A percentile compares a stretch with the other conserved stretches of the same genome.
These are phyloP conservation scores for Octonoba sinensis DNA, from an alignment of 2,888 invertebrate species.

Conservation along the genomic window DNA sequence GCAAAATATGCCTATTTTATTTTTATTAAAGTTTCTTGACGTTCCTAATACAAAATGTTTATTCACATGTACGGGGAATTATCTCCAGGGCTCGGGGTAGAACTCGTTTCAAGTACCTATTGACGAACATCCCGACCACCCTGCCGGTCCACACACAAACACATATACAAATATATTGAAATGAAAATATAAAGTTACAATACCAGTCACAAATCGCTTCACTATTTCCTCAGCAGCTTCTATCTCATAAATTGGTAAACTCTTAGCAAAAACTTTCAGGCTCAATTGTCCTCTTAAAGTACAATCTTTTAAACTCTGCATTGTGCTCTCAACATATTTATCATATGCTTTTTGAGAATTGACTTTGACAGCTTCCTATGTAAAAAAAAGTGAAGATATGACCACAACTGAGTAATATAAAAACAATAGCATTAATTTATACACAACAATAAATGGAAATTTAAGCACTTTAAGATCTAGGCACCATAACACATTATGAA, in stretches of 20 bases:
- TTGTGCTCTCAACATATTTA: conserved; percentile 85
- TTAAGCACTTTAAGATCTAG: no score
- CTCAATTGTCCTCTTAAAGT: conserved; percentile 94
- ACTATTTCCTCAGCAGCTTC: conserved; percentile 95
- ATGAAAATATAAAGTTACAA: no score
- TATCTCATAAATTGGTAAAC: conserved; percentile 87
- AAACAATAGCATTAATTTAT: background rate
- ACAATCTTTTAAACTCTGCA: conserved; percentile 86
- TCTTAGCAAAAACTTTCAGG: conserved; percentile 81
- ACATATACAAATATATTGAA: no score
- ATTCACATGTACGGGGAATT: no score
- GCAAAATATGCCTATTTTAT: no score
- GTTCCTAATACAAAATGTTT: no score
- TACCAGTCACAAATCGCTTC: conserved; percentile 89
- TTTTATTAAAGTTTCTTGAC: no score
- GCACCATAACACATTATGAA: no score
- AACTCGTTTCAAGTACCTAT: no score
- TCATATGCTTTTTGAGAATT: conserved; percentile 89
- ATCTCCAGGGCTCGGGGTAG: no score
- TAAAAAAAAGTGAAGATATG: background rate
- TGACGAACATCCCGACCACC: no score
- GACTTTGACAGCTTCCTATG: conserved; percentile 86
- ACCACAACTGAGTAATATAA: background rate
- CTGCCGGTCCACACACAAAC: no score
- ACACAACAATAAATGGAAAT: background rate